These are phyloP conservation scores for Xylocampa areola DNA, from an alignment of 2,888 invertebrate genomes.

Conservation along the genomic window DNA sequence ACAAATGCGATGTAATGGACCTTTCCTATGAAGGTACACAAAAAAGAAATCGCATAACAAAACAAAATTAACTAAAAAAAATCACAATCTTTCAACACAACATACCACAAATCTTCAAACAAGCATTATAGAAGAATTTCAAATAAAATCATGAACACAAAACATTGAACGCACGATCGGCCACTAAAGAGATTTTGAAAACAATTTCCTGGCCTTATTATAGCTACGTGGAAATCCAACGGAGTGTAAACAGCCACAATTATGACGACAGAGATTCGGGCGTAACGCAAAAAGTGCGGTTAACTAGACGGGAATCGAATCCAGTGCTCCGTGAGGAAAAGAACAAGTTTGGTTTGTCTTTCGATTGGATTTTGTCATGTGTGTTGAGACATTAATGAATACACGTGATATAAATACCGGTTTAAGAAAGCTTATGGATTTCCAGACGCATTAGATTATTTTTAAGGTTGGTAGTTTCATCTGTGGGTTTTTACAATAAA, in stretches of 20 bases:
- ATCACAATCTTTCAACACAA: constrained; percentile 48
- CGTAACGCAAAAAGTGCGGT: constrained; percentile 62
- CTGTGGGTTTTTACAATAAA: too few species aligned
- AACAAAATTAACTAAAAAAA: constrained; percentile 43
- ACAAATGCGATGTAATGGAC: constrained; percentile 27
- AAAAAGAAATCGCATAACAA: constrained; percentile 29
- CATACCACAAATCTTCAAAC: constrained; percentile 53
- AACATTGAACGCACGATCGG: constrained; percentile 58
- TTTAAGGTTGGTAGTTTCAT: too few species aligned
- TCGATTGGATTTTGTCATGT: background rate
- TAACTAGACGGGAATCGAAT: constrained; percentile 52
- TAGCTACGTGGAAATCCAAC: constrained; percentile 71
- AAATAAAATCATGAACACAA: constrained; percentile 50
- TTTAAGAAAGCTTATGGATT: too few species aligned
- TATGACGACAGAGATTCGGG: constrained; percentile 62
- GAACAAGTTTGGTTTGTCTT: constrained; percentile 14
- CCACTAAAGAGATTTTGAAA: constrained; percentile 61
- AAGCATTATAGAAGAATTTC: constrained; percentile 34
- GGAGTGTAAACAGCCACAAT: constrained; percentile 78
- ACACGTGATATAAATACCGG: too few species aligned
- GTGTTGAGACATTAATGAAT: background rate
- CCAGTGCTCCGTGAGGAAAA: constrained; percentile 22
- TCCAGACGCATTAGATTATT: too few species aligned
- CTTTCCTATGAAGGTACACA: constrained; percentile 23
- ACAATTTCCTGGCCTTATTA: constrained; percentile 76